phyloP scores from a whole-genome alignment of 2,888 invertebrate genomes.

The Tetrapedia diversipes region DNA sequence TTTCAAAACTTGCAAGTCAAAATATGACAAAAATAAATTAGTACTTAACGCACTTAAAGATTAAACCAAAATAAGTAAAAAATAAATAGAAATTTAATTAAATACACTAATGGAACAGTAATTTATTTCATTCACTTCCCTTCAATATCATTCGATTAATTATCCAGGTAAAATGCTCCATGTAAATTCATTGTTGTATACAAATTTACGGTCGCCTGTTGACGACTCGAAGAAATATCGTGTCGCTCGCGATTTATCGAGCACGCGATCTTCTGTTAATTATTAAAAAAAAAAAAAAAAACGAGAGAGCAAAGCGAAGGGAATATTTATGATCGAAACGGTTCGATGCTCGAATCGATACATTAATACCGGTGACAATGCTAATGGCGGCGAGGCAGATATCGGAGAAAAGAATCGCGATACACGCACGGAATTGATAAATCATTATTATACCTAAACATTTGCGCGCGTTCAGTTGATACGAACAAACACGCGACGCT shows the following conservation, averaged over 20 bases:
- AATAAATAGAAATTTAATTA: no score
- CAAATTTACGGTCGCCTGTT: no score
- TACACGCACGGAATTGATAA: conserved; percentile 37
- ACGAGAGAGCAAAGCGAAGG: not conserved
- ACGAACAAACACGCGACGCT: conserved; percentile 11
- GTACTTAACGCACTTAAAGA: no score
- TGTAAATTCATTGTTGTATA: no score
- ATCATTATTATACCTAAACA: conserved; percentile 38
- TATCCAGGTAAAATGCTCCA: no score
- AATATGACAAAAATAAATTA: no score
- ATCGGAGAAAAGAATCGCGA: conserved; percentile 4
- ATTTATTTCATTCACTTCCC: no score
- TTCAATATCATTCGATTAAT: no score
- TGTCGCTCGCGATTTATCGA: not conserved
- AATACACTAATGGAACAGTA: no score
- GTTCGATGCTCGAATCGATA: not conserved
- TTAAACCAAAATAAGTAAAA: no score
- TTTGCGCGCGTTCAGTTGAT: conserved; percentile 19
- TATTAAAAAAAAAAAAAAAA: not conserved
- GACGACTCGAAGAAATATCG: not conserved
- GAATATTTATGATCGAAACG: not conserved
- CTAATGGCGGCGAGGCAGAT: not conserved
- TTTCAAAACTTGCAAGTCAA: no score
- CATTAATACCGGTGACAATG: no score
- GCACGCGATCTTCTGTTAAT: conserved; percentile 2